Evolutionary conservation across 2,113 vertebrate species (phyloP), one percentile per base, ranked within the genome.

Genomic region (Grammomys dolichurus): DNA sequence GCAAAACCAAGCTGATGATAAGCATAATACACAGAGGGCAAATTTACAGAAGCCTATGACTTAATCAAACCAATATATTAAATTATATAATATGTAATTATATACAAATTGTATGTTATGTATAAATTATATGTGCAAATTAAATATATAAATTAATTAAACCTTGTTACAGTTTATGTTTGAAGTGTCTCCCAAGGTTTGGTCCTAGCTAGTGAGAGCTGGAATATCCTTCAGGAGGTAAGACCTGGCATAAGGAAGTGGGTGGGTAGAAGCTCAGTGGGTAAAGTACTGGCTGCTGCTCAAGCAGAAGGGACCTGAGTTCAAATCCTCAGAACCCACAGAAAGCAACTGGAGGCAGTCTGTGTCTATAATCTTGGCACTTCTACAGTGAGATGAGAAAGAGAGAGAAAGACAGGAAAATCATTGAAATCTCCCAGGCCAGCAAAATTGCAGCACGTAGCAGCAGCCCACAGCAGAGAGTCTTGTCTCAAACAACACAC

Each of bases 1-100:
- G 87, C 3, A 58, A 72, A 97, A 56, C 3, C 16, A 22, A 87
- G 69, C 10, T 58, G 54, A 46, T 46, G 26, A 94, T 43, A 82
- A 87, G 60, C 3, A 94, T 24, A 75, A 76, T 1, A 90, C 33
- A 75, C 85, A 8, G 46, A 19, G 78, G 48, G 16, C 2, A 69
- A 43, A 82, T n/a, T 51, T 28, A 48, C 11, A 12, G 6, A 11
- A 72, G 28, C 17, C 82, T 76, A 17, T 85, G 93, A 75, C 56
- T 86, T 80, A 80, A 70, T 78, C 40, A 91, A 31, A 60, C 20
- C 89, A 80, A 40, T 36, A 91, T 51, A 90, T 87, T 70, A 51
- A 76, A 76, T 81, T 73, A 89, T 12, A 73, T 14, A 48, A 60
- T 58, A 48, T n/a, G 40, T 72, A 87, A 87, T 87, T 51, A 72